phyloP scores from a whole-genome alignment of 1,140 invertebrate species.

The Caenorhabditis remanei region DNA sequence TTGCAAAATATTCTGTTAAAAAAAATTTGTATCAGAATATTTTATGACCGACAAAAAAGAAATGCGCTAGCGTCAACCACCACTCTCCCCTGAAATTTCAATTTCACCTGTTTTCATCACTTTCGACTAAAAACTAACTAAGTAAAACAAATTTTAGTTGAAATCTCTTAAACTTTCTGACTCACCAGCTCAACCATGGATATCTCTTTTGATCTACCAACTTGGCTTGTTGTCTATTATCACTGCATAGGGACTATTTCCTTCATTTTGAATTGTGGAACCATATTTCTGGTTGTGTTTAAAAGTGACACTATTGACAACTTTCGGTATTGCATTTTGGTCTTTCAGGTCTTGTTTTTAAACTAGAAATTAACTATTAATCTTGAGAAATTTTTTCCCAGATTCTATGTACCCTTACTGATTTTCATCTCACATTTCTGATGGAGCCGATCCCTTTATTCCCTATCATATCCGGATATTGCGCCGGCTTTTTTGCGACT shows the following conservation, averaged over 20 bases:
- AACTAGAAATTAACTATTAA: neutral
- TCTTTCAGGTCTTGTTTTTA: neutral
- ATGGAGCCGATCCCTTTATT: conserved; percentile 13
- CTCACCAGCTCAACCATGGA: neutral
- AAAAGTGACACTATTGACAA: conserved; percentile 1
- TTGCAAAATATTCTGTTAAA: too few relatives aligned
- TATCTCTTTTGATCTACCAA: neutral
- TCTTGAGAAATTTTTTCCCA: neutral
- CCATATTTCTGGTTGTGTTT: neutral
- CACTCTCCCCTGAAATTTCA: too few relatives aligned
- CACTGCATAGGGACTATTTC: conserved; percentile 8
- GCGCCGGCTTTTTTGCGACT: neutral
- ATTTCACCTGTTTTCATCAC: too few relatives aligned
- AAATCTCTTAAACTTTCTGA: too few relatives aligned
- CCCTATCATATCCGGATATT: conserved; percentile 8
- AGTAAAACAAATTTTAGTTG: too few relatives aligned
- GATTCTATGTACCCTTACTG: conserved; percentile 16
- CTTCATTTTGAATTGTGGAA: neutral
- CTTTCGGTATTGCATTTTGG: conserved; percentile 12
- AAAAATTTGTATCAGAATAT: too few relatives aligned
- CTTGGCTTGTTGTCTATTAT: neutral
- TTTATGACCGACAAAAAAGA: too few relatives aligned
- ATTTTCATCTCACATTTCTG: neutral
- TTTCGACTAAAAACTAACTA: too few relatives aligned
- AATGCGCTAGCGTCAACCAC: too few relatives aligned